Percentiles rank a stretch among this genome's conserved stretches.
phyloP scores from a whole-genome alignment of 2,888 invertebrate species.

The Carcina quercana region DNA sequence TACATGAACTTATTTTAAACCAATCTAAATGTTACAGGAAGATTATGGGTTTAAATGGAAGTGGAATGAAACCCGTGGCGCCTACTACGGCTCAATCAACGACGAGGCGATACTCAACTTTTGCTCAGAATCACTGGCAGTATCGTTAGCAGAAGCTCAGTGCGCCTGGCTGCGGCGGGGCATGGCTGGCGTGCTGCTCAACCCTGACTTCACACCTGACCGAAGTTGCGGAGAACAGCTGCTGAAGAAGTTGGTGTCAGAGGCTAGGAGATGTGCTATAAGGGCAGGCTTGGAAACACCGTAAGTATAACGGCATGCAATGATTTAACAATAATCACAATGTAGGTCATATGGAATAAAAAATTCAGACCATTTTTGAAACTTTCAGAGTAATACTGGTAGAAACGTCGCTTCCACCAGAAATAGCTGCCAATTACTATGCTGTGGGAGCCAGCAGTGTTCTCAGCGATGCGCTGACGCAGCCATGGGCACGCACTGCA shows the following conservation, averaged over 20 bases:
- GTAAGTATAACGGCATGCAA: no score
- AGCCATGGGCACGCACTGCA: slow-evolving; percentile 27
- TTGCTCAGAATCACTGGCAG: slow-evolving; percentile 41
- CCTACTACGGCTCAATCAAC: slow-evolving; percentile 35
- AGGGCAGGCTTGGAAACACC: slow-evolving; percentile 39
- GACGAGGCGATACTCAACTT: slow-evolving; percentile 47
- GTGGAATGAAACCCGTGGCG: slow-evolving; percentile 38
- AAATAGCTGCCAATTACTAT: slow-evolving; percentile 40
- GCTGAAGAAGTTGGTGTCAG: slow-evolving; percentile 39
- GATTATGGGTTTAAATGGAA: slow-evolving; percentile 34
- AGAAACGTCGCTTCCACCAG: slow-evolving; percentile 35
- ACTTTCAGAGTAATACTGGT: slow-evolving; percentile 46
- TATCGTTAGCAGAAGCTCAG: slow-evolving; percentile 39
- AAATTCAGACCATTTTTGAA: slow-evolving; percentile 1
- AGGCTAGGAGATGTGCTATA: slow-evolving; percentile 46
- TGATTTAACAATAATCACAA: no score
- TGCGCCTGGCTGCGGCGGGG: slow-evolving; percentile 55
- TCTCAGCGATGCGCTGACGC: slow-evolving; percentile 40
- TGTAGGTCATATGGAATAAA: no score
- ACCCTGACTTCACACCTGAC: slow-evolving; percentile 39
- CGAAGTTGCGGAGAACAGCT: slow-evolving; percentile 38
- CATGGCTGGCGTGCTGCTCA: slow-evolving; percentile 42
- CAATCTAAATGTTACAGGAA: no score
- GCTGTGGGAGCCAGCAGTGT: slow-evolving; percentile 46
- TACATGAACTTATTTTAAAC: no score